Percentiles rank a stretch among this genome's conserved stretches.
Evolutionary conservation across 1,140 invertebrate species (phyloP).

Genomic region (Meteorus sp.): DNA sequence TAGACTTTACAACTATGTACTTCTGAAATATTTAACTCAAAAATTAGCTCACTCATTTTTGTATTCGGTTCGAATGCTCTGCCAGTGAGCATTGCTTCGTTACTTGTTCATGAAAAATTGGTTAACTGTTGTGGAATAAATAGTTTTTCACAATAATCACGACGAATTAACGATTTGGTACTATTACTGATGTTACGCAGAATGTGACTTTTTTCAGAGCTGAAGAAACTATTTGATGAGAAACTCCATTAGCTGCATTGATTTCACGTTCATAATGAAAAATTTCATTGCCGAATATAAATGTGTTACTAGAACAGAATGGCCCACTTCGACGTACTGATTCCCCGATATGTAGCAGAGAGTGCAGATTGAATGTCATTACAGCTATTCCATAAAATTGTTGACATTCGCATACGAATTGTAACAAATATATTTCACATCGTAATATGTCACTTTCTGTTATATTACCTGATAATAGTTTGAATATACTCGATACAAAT

Average conservation of each 20-base stretch:
- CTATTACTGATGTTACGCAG: not conserved
- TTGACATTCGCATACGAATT: slow-evolving; percentile 29
- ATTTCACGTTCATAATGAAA: not conserved
- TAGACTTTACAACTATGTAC: not conserved
- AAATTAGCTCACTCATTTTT: not conserved
- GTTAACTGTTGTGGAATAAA: not conserved
- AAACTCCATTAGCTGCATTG: slow-evolving; percentile 2
- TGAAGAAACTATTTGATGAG: slow-evolving; percentile 15
- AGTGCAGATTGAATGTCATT: slow-evolving; percentile 9
- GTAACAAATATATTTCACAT: slow-evolving; percentile 29
- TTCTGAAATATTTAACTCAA: not conserved
- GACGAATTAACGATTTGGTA: slow-evolving; percentile 1
- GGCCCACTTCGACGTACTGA: slow-evolving; percentile 7
- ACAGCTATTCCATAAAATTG: slow-evolving; percentile 20
- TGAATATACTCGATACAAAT: slow-evolving; percentile 27
- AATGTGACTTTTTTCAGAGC: not conserved
- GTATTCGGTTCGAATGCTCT: not conserved
- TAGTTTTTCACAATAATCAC: slow-evolving; percentile 18
- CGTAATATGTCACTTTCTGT: slow-evolving; percentile 23
- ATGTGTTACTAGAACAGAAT: not conserved
- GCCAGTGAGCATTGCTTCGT: not conserved
- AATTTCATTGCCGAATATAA: slow-evolving; percentile 5
- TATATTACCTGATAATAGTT: slow-evolving; percentile 21
- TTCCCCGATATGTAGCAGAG: not conserved
- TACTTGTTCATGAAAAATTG: not conserved